phyloP scores from a whole-genome alignment of 2,888 invertebrate genomes.

The Drosophila atripex region DNA sequence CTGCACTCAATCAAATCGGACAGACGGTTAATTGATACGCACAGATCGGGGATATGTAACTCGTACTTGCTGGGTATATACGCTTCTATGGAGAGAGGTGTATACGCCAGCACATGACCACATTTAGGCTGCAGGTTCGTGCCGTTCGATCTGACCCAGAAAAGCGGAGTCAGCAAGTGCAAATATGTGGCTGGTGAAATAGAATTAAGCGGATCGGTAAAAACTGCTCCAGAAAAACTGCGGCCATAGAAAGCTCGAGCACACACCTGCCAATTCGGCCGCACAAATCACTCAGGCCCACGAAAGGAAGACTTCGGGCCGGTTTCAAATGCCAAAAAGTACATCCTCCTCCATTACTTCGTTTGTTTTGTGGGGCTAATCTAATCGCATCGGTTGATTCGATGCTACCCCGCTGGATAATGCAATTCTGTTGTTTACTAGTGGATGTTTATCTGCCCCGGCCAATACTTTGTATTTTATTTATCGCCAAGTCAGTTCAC shows the following conservation, averaged over 20 bases:
- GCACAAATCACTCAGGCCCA: conserved; percentile 14
- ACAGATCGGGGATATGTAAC: conserved; percentile 55
- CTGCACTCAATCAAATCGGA: conserved; percentile 68
- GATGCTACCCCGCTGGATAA: conserved; percentile 48
- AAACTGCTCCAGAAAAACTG: conserved; percentile 51
- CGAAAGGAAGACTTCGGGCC: conserved; percentile 21
- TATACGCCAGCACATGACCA: conserved; percentile 41
- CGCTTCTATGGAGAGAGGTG: conserved; percentile 22
- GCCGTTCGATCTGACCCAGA: conserved; percentile 67
- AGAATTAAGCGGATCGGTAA: conserved; percentile 49
- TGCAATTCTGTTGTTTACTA: conserved; percentile 58
- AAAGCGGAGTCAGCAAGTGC: conserved; percentile 58
- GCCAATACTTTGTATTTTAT: conserved; percentile 24
- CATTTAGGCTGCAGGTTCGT: conserved; percentile 56
- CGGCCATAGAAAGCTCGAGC: conserved; percentile 37
- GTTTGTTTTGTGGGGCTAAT: conserved; percentile 44
- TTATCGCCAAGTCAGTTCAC: conserved; percentile 29
- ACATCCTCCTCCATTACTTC: conserved; percentile 27
- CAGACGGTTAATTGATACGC: conserved; percentile 77
- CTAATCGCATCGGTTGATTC: conserved; percentile 47
- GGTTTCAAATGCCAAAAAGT: conserved; percentile 49
- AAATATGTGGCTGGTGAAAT: conserved; percentile 38
- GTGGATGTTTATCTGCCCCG: conserved; percentile 50
- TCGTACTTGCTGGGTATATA: too few species aligned
- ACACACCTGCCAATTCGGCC: conserved; percentile 23